Evolutionary conservation across 2,888 invertebrate species (phyloP), one percentile per base, ranked within the genome.

Genomic region (Elegia similella): DNA sequence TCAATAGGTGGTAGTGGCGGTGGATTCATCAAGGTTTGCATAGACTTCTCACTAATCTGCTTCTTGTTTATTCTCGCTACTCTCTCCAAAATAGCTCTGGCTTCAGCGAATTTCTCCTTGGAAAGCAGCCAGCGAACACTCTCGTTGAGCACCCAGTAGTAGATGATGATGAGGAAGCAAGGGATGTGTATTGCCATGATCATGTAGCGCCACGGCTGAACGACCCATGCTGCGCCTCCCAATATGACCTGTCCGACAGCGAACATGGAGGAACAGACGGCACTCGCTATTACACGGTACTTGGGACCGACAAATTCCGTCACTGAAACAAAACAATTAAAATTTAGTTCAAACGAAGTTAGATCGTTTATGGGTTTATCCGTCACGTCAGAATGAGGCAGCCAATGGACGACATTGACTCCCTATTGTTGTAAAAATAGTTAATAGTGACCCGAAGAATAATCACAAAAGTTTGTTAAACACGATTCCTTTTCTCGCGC

Each of bases 101-200:
- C 95, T 65, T 94, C 92, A 0, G 92, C 88, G 58, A 90, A 92
- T 67, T 93, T 92, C 30, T 93, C 92, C 64, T 95, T 94, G 1
- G 94, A 93, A 7, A 96, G 80, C 16, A 96, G 88, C 95, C 96
- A 96, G 62, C 95, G 87, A 13, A 94, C 87, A 23, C 94, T 94
- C 80, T 95, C 95, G 0, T 94, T 93, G 48, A 94, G 79, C 2
- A 94, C 68, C 92, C 94, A 94, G 60, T 93, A 92, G 68, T 94
- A 94, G 7, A 88, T 74, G 38, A 95, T 70, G 52, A 94, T 89
- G 0, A 95, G 68, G 12, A 95, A 74, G 1, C 93, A 92, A 0
- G 95, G 95, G 0, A 91, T 81, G 68, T 95, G 95, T 32, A 94
- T 80, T 8, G 93, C 86, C 42, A 94, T 84, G 34, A 95, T 87